phyloP scores from a whole-genome alignment of 2,888 invertebrate genomes.

The Proisotoma minuta region DNA sequence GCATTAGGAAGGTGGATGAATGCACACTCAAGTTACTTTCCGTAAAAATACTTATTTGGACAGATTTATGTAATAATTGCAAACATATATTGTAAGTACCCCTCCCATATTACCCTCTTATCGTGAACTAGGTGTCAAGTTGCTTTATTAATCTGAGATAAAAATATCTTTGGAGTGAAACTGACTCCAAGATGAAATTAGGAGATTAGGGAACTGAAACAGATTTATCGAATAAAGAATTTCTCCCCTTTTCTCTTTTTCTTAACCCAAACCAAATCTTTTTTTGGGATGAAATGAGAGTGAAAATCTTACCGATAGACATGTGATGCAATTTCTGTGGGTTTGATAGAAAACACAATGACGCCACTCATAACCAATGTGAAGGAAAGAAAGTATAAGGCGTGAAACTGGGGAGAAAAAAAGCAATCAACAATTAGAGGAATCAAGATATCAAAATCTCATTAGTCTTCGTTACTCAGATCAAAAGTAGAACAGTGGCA shows the following conservation, averaged over 20 bases:
- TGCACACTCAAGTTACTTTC: no score
- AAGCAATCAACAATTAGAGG: slow-evolving; percentile 15
- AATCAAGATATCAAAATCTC: slow-evolving; percentile 13
- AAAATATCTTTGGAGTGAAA: neutral
- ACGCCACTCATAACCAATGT: slow-evolving; percentile 70
- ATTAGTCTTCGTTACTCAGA: slow-evolving; percentile 8
- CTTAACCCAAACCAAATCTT: neutral
- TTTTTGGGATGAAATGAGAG: neutral
- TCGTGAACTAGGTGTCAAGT: no score
- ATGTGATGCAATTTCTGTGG: slow-evolving; percentile 53
- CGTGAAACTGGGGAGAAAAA: slow-evolving; percentile 65
- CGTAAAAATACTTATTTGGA: no score
- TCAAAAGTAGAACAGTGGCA: neutral
- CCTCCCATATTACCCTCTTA: no score
- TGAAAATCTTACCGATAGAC: slow-evolving; percentile 26
- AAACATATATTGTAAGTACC: no score
- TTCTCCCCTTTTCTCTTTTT: no score
- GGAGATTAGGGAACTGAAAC: no score
- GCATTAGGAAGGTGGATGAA: no score
- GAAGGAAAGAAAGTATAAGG: slow-evolving; percentile 74
- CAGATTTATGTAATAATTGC: no score
- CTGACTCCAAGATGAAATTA: neutral
- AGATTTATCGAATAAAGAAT: no score
- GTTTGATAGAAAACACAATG: slow-evolving; percentile 61
- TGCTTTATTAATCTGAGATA: no score